phyloP scores from a whole-genome alignment of 2,888 invertebrate genomes.

The Urechis unicinctus region DNA sequence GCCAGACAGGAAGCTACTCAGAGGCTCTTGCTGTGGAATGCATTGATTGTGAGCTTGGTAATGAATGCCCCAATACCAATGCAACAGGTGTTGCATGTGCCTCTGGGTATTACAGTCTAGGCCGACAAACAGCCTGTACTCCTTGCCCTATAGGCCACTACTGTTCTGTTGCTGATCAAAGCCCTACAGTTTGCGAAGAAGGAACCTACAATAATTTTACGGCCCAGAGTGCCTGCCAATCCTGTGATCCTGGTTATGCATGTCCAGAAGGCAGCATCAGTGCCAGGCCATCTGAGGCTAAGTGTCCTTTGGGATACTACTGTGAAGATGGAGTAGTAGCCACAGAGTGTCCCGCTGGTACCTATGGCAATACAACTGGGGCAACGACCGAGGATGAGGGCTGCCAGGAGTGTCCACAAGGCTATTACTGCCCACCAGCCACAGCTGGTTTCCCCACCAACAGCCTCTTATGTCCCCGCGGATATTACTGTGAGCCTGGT shows the following conservation, averaged over 20 bases:
- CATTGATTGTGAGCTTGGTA: slow-evolving; percentile 36
- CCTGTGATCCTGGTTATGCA: slow-evolving; percentile 32
- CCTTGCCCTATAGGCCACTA: slow-evolving; percentile 37
- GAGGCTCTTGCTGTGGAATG: slow-evolving; percentile 28
- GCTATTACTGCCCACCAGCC: slow-evolving; percentile 40
- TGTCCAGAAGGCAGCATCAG: slow-evolving; percentile 35
- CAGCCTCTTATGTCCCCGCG: slow-evolving; percentile 22
- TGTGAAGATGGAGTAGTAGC: slow-evolving; percentile 33
- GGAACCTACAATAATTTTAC: slow-evolving; percentile 20
- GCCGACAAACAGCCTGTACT: slow-evolving; percentile 30
- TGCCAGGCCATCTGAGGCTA: slow-evolving; percentile 27
- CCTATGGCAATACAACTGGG: slow-evolving; percentile 34
- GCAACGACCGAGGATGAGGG: slow-evolving; percentile 22
- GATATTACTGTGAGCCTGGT: slow-evolving; percentile 34
- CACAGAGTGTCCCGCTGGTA: slow-evolving; percentile 37
- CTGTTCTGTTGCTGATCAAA: slow-evolving; percentile 22
- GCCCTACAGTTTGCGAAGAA: slow-evolving; percentile 27
- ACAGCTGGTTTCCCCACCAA: slow-evolving; percentile 29
- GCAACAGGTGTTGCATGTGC: slow-evolving; percentile 29
- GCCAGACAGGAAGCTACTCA: slow-evolving; percentile 35
- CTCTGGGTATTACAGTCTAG: slow-evolving; percentile 38
- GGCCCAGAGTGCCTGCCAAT: slow-evolving; percentile 11
- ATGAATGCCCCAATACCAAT: slow-evolving; percentile 32
- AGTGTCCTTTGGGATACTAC: slow-evolving; percentile 37
- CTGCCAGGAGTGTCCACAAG: slow-evolving; percentile 37